Evolutionary conservation across 2,113 vertebrate genomes (phyloP), one percentile per base, ranked within the genome.

Genomic region (Dascyllus trimaculatus): DNA sequence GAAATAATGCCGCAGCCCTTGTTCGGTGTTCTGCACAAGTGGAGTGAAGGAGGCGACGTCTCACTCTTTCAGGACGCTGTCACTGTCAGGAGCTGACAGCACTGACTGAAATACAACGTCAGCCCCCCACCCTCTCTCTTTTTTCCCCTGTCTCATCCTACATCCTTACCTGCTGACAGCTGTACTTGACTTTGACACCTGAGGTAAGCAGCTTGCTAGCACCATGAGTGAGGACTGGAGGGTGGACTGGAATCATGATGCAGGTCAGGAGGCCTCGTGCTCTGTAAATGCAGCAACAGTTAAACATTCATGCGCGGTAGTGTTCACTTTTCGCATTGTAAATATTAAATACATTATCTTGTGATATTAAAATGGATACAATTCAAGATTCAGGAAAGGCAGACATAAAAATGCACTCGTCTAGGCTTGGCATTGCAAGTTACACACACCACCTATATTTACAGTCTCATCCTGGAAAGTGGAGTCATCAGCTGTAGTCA

Each of bases 41-140:
- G 21, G 49, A 67, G 43, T 7, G 13, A 48, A 51, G 13, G 19
- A 35, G 0, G 17, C 40, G 46, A 66, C 62, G 62, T 63, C 38
- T 45, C 24, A 38, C 56, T 48, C 72, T 80, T 68, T 74, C 63
- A 48, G 64, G 61, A 64, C 58, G 46, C 49, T 74, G 68, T 86
- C 75, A 62, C 43, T 79, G 64, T 67, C 52, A 76, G 62, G 35
- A 26, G 46, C 9, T 84, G 82, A 76, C 78, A 85, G 71, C 45
- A 7, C 58, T 78, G 79, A 87, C 68, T 87, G 76, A 74, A 85
- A 80, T 60, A 77, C 76, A 84, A 75, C 78, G 80, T 86, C 78
- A 78, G 74, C 68, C 60, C 26, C 45, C 45, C 11, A 32, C 3
- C 46, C 51, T 2, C 21, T 15, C 57, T 26, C 52, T 82, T 60